A percentile compares a stretch with the other conserved stretches of the same genome.
These are phyloP conservation scores for Maconellicoccus hirsutus DNA, from an alignment of 1,140 invertebrate genomes.

Conservation along the genomic window DNA sequence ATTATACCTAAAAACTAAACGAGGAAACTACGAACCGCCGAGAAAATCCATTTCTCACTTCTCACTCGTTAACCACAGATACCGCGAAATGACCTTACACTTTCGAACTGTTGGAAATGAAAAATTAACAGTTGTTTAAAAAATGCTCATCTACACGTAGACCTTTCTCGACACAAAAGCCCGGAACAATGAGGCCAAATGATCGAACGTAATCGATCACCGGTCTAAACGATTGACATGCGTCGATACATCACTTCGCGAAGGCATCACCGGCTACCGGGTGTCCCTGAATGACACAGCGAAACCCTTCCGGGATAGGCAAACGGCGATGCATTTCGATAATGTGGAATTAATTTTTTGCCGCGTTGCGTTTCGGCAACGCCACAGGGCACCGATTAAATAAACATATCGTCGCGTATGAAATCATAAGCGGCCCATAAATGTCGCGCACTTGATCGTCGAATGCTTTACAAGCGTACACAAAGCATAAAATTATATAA, in stretches of 20 bases:
- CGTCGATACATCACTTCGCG: neutral
- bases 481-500: constrained; percentile 22
- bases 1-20: too few relatives aligned
- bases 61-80: too few relatives aligned
- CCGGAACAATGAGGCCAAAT: neutral
- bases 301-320: neutral
- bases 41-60: too few relatives aligned
- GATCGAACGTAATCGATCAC: neutral
- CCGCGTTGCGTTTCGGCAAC: neutral
- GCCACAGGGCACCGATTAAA: neutral
- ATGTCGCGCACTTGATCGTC: neutral
- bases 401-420: constrained; percentile 8
- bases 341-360: too few relatives aligned
- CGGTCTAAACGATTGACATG: neutral
- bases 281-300: neutral
- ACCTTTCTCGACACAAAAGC: neutral
- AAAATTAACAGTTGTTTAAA: neutral
- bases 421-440: neutral
- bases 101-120: neutral
- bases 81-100: too few relatives aligned
- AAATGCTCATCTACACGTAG: too few relatives aligned
- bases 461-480: constrained; percentile 17
- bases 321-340: too few relatives aligned
- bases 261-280: neutral
- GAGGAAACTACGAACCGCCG: too few relatives aligned